Evolutionary conservation across 1,140 invertebrate genomes (phyloP).

Genomic region (Contarinia nasturtii): DNA sequence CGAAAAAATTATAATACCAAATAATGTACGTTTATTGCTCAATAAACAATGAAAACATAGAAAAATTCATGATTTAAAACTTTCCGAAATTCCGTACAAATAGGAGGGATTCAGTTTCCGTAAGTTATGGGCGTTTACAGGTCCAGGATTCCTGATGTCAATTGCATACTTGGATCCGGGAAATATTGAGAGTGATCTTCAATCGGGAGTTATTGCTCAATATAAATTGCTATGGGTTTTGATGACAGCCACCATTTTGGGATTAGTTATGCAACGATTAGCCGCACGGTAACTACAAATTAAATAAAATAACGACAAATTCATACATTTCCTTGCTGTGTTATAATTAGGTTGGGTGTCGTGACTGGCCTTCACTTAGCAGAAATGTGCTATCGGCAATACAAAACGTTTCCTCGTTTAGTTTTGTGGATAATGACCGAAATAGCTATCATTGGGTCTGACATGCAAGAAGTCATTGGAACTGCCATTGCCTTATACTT

Average conservation of each 20-base stretch:
- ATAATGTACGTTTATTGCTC: too few relatives aligned
- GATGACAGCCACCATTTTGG: conserved; percentile 67
- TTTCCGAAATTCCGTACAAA: too few relatives aligned
- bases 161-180: conserved; percentile 88
- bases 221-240: conserved; percentile 81
- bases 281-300: conserved; percentile 38
- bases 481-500: conserved; percentile 80
- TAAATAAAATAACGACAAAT: too few relatives aligned
- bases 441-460: conserved; percentile 83
- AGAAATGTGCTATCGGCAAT: conserved; percentile 65
- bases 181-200: conserved; percentile 83
- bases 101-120: conserved; percentile 55
- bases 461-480: conserved; percentile 88
- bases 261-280: conserved; percentile 70
- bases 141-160: conserved; percentile 86
- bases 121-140: conserved; percentile 86
- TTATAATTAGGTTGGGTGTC: conserved; percentile 39
- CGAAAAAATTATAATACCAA: too few relatives aligned
- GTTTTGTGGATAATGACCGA: conserved; percentile 88
- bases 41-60: too few relatives aligned
- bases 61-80: too few relatives aligned
- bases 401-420: conserved; percentile 55
- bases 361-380: conserved; percentile 69
- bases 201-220: conserved; percentile 57
- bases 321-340: too few relatives aligned